Percentiles rank a stretch among this genome's conserved stretches.
phyloP scores from a whole-genome alignment of 1,140 invertebrate species.

The Colletes gigas region DNA sequence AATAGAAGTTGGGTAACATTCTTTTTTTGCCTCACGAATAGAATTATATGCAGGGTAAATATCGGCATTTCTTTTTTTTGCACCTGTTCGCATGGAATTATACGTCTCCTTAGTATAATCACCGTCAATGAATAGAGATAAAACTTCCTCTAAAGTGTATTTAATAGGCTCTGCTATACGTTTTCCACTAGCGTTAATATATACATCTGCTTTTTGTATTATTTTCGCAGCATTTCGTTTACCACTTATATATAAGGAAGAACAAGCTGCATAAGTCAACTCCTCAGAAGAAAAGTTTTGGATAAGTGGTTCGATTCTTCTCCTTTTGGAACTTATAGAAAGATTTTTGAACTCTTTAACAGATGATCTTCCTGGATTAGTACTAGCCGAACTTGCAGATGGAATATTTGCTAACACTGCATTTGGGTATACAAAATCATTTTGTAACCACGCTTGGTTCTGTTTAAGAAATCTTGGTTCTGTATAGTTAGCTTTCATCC shows the following conservation, averaged over 20 bases:
- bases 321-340: not conserved
- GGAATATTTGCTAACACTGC: not conserved
- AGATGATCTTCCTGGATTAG: not conserved
- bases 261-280: not conserved
- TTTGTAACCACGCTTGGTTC: not conserved
- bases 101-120: not conserved
- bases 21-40: not conserved
- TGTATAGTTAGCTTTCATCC: not conserved
- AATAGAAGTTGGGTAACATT: not conserved
- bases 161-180: not conserved
- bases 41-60: not conserved
- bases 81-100: not conserved
- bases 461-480: not conserved
- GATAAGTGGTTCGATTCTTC: not conserved
- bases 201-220: not conserved
- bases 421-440: not conserved
- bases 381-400: not conserved
- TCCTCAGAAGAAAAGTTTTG: not conserved
- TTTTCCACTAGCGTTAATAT: not conserved
- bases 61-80: conserved; percentile 5
- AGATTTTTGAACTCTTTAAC: not conserved
- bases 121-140: not conserved
- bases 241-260: not conserved
- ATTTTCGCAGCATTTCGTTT: not conserved
- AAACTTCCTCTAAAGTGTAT: not conserved